A percentile compares a stretch with the other conserved stretches of the same genome.
Conservation (phyloP, 2,797 vertebrate species). For the Cirrhinus mrigala region DNA sequence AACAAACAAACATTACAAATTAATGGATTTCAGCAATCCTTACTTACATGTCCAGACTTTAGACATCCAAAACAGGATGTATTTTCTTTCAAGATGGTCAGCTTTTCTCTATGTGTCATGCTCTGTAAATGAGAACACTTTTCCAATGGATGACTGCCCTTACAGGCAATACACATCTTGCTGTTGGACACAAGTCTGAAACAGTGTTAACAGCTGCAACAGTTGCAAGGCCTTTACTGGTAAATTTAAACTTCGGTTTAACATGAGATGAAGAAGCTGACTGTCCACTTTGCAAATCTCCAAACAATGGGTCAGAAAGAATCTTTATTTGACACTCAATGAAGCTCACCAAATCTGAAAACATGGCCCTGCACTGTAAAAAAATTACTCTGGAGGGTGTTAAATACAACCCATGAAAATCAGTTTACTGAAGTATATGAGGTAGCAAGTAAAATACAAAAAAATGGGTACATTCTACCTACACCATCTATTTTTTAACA, state of each 20-base stretch:
- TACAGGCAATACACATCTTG: not conserved
- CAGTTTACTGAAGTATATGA: too few relatives aligned
- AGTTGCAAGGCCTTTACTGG: too few relatives aligned
- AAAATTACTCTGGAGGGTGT: too few relatives aligned
- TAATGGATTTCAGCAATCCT: not conserved
- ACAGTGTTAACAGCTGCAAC: too few relatives aligned
- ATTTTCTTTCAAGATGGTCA: constrained; percentile 19
- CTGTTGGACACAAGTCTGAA: too few relatives aligned
- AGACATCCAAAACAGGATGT: constrained; percentile 20
- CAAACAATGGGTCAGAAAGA: not conserved
- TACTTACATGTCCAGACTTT: not conserved
- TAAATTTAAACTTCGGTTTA: too few relatives aligned
- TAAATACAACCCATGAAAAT: not conserved
- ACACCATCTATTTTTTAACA: not conserved
- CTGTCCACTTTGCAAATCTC: too few relatives aligned
- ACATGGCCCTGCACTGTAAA: not conserved
- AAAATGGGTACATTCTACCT: not conserved
- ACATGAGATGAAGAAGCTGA: too few relatives aligned
- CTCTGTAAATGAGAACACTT: not conserved
- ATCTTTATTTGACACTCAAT: not conserved
- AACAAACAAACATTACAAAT: not conserved
- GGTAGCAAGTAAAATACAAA: too few relatives aligned
- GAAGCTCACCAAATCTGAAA: not conserved
- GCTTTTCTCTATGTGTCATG: constrained; percentile 18
- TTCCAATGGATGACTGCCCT: not conserved